phyloP scores from a whole-genome alignment of 1,140 invertebrate genomes.

The Rhynchophorus ferrugineus region DNA sequence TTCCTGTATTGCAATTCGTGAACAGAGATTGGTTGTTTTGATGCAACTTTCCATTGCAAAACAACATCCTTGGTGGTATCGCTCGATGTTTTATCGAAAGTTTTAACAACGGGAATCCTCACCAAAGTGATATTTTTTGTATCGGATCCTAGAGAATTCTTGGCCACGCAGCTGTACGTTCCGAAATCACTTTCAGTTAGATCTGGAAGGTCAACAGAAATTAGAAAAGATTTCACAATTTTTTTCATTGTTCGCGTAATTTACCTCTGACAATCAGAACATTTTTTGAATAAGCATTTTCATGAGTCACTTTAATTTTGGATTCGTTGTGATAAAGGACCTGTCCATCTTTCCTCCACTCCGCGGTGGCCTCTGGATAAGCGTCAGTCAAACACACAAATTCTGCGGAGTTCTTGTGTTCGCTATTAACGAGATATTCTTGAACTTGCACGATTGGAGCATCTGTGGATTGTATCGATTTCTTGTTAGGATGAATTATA shows the following conservation, averaged over 20 bases:
- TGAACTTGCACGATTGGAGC: slow-evolving; percentile 27
- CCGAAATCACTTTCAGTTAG: slow-evolving; percentile 28
- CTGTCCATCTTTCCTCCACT: slow-evolving; percentile 27
- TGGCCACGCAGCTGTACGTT: slow-evolving; percentile 27
- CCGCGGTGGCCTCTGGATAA: slow-evolving; percentile 24
- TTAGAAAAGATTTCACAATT: background rate
- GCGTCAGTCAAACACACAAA: slow-evolving; percentile 29
- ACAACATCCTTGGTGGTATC: slow-evolving; percentile 22
- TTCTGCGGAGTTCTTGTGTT: slow-evolving; percentile 26
- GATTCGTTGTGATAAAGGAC: slow-evolving; percentile 22
- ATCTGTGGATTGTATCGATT: too few species aligned
- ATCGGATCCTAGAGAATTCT: slow-evolving; percentile 18
- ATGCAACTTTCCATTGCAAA: slow-evolving; percentile 32
- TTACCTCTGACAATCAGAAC: slow-evolving; percentile 22
- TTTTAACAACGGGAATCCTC: slow-evolving; percentile 23
- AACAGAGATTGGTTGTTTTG: slow-evolving; percentile 24
- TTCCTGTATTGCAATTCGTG: slow-evolving; percentile 32
- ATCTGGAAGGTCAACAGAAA: slow-evolving; percentile 5
- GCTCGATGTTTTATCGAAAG: slow-evolving; percentile 20
- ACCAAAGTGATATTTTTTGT: slow-evolving; percentile 20
- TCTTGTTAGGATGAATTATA: too few species aligned
- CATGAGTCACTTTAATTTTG: slow-evolving; percentile 13
- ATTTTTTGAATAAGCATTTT: slow-evolving; percentile 18
- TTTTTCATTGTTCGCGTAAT: background rate
- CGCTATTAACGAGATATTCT: slow-evolving; percentile 28